These are phyloP conservation scores for Erythrolamprus reginae DNA, from an alignment of 2,113 vertebrate genomes.

Conservation along the genomic window DNA sequence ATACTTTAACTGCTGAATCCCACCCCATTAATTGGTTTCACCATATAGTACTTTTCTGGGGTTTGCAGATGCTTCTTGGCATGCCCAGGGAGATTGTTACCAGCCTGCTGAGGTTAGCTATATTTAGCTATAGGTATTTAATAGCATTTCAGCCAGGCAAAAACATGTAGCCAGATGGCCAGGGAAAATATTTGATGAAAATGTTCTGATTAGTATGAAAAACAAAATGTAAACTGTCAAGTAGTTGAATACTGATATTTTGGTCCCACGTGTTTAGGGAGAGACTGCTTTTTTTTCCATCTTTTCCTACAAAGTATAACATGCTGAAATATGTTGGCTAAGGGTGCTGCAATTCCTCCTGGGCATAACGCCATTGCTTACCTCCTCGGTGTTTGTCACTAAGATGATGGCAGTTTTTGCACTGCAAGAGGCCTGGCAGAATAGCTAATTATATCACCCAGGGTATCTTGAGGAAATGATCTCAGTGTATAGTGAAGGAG, in stretches of 20 bases:
- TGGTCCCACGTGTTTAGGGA: background rate
- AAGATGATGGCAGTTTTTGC: background rate
- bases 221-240: background rate
- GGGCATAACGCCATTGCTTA: background rate
- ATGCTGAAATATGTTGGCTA: background rate
- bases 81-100: background rate
- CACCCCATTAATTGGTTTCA: background rate
- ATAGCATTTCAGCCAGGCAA: background rate
- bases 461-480: background rate
- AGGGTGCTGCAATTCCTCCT: background rate
- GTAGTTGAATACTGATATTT: background rate
- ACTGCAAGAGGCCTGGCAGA: background rate
- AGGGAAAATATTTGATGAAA: background rate
- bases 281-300: background rate
- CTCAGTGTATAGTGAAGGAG: background rate
- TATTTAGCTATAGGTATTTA: background rate
- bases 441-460: background rate
- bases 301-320: fast-evolving
- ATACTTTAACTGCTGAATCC: background rate
- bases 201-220: background rate
- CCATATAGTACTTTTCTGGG: background rate
- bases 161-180: background rate
- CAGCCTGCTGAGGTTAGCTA: background rate
- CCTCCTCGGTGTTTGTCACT: background rate
- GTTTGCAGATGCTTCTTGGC: background rate